Evolutionary conservation across 2,888 invertebrate species (phyloP).

Genomic region (Dermolepida albohirtum): DNA sequence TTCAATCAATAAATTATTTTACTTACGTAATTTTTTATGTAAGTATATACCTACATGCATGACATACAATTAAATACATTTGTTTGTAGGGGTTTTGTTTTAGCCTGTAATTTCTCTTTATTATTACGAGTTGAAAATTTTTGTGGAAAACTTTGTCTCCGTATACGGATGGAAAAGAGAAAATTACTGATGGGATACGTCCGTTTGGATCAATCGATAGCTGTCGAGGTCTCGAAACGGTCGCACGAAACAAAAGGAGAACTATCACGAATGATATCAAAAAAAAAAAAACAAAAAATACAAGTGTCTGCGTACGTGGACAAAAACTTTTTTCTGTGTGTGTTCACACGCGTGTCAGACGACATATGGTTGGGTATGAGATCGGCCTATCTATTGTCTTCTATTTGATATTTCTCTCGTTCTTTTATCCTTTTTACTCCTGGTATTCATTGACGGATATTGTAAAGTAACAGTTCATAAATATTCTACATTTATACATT

Average conservation of each 20-base stretch:
- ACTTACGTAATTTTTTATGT: no score
- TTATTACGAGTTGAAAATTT: constrained; percentile 8
- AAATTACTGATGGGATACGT: constrained; percentile 20
- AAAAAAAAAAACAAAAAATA: constrained; percentile 20
- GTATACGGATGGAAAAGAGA: constrained; percentile 13
- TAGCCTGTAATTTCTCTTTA: no score
- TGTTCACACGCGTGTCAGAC: constrained; percentile 6
- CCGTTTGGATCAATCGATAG: constrained; percentile 13
- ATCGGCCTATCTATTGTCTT: background rate
- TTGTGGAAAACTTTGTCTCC: constrained; percentile 23
- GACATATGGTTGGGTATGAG: constrained; percentile 9
- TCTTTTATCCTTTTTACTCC: background rate
- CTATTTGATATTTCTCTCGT: background rate
- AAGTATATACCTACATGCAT: no score
- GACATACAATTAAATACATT: no score
- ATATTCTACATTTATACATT: background rate
- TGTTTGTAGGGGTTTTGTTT: no score
- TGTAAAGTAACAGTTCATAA: background rate
- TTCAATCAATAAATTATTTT: constrained; percentile 7
- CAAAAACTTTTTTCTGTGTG: constrained; percentile 13
- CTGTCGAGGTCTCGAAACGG: constrained; percentile 18
- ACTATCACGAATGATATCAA: constrained; percentile 25
- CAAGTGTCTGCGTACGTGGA: constrained; percentile 4
- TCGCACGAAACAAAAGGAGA: constrained; percentile 25
- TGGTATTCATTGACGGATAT: background rate